phyloP scores from a whole-genome alignment of 2,888 invertebrate genomes.

The Drosophila borealis region DNA sequence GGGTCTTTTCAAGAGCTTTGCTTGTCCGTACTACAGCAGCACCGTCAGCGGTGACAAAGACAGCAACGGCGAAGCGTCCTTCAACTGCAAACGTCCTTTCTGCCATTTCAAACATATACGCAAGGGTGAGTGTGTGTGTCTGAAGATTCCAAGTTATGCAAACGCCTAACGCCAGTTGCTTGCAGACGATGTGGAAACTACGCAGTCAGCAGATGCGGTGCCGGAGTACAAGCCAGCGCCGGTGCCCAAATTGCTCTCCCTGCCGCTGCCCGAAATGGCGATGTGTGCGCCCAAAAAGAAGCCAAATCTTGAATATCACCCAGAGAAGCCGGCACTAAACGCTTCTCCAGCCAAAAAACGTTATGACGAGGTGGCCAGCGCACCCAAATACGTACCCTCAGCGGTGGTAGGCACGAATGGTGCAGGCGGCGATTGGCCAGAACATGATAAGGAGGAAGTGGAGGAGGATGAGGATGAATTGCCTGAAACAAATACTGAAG shows the following conservation, averaged over 20 bases:
- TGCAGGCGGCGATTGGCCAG: constrained; percentile 28
- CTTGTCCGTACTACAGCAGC: constrained; percentile 92
- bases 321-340: constrained; percentile 83
- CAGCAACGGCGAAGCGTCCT: constrained; percentile 87
- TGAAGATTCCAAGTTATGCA: constrained; percentile 1
- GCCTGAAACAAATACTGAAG: neutral
- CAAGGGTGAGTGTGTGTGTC: constrained; percentile 86
- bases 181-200: constrained; percentile 69
- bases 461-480: constrained; percentile 24
- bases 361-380: constrained; percentile 34
- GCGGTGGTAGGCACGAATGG: constrained; percentile 31
- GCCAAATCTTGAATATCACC: constrained; percentile 83
- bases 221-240: constrained; percentile 83
- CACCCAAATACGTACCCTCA: constrained; percentile 83
- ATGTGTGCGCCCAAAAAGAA: constrained; percentile 68
- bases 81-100: constrained; percentile 93
- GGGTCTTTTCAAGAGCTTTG: constrained; percentile 94
- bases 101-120: constrained; percentile 96
- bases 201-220: constrained; percentile 44
- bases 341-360: constrained; percentile 72
- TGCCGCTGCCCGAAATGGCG: constrained; percentile 68
- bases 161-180: constrained; percentile 10
- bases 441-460: constrained; percentile 12
- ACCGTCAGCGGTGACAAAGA: constrained; percentile 85
- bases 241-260: constrained; percentile 81